Evolutionary conservation across 2,888 invertebrate genomes (phyloP).

Genomic region (Dioctria linearis): DNA sequence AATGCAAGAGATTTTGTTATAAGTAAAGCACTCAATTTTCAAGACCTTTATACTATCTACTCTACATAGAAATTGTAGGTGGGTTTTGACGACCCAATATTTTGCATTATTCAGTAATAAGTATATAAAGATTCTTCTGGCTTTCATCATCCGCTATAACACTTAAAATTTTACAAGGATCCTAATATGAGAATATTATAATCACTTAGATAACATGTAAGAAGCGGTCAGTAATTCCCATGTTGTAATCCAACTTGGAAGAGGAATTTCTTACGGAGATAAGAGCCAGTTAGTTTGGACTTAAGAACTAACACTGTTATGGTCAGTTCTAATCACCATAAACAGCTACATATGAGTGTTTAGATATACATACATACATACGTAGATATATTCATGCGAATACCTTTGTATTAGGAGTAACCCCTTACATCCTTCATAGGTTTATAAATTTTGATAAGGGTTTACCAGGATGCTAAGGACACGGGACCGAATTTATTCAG

Average conservation of each 20-base stretch:
- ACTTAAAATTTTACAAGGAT: too few relatives aligned
- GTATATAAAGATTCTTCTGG: too few relatives aligned
- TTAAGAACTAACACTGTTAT: conserved; percentile 16
- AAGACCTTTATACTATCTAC: too few relatives aligned
- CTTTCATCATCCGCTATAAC: too few relatives aligned
- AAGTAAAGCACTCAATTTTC: too few relatives aligned
- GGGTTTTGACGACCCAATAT: too few relatives aligned
- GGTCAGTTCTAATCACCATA: conserved; percentile 27
- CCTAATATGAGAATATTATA: not conserved
- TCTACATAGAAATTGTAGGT: too few relatives aligned
- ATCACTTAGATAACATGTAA: conserved; percentile 43
- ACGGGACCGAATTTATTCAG: conserved; percentile 43
- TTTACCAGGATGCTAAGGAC: conserved; percentile 42
- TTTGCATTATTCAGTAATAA: too few relatives aligned
- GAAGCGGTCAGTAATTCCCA: conserved; percentile 44
- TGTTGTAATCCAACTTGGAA: conserved; percentile 44
- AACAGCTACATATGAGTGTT: conserved; percentile 7
- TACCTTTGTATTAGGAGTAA: conserved; percentile 19
- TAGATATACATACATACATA: conserved; percentile 2
- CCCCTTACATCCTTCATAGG: conserved; percentile 19
- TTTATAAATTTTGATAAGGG: conserved; percentile 53
- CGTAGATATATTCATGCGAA: conserved; percentile 15
- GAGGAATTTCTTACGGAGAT: conserved; percentile 49
- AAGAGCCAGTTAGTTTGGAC: conserved; percentile 46
- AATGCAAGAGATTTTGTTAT: too few relatives aligned